A percentile compares a stretch with the other conserved stretches of the same genome.
These are phyloP conservation scores for Chelonus formosanus DNA, from an alignment of 2,888 invertebrate genomes.

Conservation along the genomic window DNA sequence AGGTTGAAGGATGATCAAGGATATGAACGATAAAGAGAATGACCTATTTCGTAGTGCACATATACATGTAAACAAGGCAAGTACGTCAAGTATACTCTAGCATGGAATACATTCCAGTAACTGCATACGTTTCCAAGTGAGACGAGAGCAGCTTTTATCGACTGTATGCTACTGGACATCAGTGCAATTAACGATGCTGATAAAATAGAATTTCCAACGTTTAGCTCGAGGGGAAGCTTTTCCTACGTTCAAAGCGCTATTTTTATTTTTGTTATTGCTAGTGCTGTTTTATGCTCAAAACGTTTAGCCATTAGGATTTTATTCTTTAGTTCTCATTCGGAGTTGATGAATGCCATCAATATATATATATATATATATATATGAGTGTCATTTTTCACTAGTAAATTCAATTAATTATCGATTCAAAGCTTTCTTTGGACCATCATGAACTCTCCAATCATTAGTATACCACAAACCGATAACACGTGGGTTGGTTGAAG, in stretches of 20 bases:
- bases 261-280: constrained; percentile 15
- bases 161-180: constrained; percentile 38
- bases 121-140: constrained; percentile 39
- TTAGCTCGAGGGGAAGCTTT: constrained; percentile 23
- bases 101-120: constrained; percentile 19
- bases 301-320: constrained; percentile 1
- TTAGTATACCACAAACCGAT: too few relatives aligned
- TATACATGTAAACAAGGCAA: constrained; percentile 19
- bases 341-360: too few relatives aligned
- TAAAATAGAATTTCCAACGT: constrained; percentile 45
- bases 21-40: constrained; percentile 54
- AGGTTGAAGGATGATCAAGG: constrained; percentile 32
- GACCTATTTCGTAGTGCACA: constrained; percentile 48
- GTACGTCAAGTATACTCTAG: constrained; percentile 25
- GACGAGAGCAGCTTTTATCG: constrained; percentile 44
- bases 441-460: too few relatives aligned
- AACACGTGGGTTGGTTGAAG: too few relatives aligned
- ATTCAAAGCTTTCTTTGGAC: too few relatives aligned
- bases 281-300: constrained; percentile 21
- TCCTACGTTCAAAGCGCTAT: constrained; percentile 16
- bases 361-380: too few relatives aligned
- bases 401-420: too few relatives aligned
- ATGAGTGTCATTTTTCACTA: too few relatives aligned
- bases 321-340: constrained; percentile 21
- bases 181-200: constrained; percentile 47